These are phyloP conservation scores for Oncorhynchus tshawytscha DNA, from an alignment of 2,113 vertebrate genomes.

Conservation along the genomic window DNA sequence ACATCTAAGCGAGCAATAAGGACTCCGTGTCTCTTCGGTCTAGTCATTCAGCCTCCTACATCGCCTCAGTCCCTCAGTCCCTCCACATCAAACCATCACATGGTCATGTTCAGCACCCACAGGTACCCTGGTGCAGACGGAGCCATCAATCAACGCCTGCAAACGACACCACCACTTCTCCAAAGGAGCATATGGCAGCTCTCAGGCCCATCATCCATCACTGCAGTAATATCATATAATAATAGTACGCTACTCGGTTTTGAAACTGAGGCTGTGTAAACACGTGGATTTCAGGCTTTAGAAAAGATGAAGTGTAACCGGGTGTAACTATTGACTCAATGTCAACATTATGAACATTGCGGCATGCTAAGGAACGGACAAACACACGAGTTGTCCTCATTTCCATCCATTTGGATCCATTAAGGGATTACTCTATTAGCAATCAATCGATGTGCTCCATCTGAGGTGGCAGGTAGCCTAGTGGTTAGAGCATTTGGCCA, in stretches of 20 bases:
- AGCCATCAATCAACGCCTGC: conserved; percentile 5
- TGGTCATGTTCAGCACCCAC: conserved; percentile 4
- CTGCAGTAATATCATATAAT: neutral
- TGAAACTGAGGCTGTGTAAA: neutral
- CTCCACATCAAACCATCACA: neutral
- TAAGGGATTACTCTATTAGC: neutral
- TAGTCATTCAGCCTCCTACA: neutral
- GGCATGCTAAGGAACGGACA: neutral
- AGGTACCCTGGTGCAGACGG: neutral
- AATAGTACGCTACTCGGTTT: neutral
- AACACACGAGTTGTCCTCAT: neutral
- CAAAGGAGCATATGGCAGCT: conserved; percentile 2
- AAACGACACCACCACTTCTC: neutral
- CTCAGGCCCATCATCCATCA: conserved; percentile 4
- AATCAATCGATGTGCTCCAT: neutral
- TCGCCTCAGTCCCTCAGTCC: neutral
- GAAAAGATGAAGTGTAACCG: neutral
- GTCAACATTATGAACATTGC: neutral
- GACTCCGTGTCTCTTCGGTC: neutral
- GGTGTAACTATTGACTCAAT: neutral
- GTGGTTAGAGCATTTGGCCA: no score
- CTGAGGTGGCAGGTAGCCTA: neutral
- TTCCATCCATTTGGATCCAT: neutral
- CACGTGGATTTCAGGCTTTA: neutral
- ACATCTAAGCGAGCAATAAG: neutral